A percentile compares a stretch with the other conserved stretches of the same genome.
Conservation (phyloP, 2,888 invertebrate species). For the Drosophila niveifrons region DNA sequence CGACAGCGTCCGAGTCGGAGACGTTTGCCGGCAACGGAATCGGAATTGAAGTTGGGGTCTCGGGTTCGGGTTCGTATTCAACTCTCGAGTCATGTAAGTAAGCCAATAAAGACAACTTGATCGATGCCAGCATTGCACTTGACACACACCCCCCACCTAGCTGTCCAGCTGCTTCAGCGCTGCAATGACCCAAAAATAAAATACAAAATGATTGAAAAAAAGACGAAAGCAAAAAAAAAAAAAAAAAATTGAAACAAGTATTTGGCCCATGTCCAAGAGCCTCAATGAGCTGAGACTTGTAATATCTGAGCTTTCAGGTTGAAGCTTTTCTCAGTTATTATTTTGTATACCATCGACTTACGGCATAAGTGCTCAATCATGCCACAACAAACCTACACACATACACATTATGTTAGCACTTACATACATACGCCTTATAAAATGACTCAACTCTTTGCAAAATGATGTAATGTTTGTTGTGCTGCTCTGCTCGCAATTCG, state of each 20-base stretch:
- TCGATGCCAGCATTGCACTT: slow-evolving; percentile 77
- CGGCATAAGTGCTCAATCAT: slow-evolving; percentile 74
- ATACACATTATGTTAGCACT: not conserved
- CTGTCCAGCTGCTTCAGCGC: slow-evolving; percentile 44
- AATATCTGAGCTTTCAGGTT: slow-evolving; percentile 62
- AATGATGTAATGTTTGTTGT: slow-evolving; percentile 64
- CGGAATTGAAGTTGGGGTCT: slow-evolving; percentile 16
- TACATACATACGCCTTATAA: not conserved
- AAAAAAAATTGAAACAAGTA: slow-evolving; percentile 39
- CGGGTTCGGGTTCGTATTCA: slow-evolving; percentile 14
- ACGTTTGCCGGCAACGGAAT: slow-evolving; percentile 15
- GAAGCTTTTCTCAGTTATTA: slow-evolving; percentile 61
- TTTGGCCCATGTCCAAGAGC: slow-evolving; percentile 38
- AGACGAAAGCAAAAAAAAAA: slow-evolving; percentile 1
- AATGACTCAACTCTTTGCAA: slow-evolving; percentile 65
- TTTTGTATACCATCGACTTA: slow-evolving; percentile 49
- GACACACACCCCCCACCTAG: slow-evolving; percentile 66
- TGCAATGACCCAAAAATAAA: slow-evolving; percentile 62
- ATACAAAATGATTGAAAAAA: slow-evolving; percentile 29
- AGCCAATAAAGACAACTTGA: slow-evolving; percentile 77
- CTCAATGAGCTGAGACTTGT: slow-evolving; percentile 44
- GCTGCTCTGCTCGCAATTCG: slow-evolving; percentile 11
- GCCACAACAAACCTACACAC: slow-evolving; percentile 34
- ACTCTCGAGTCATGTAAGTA: slow-evolving; percentile 67
- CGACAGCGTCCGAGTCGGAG: slow-evolving; percentile 19